Percentiles rank a stretch among this genome's conserved stretches.
phyloP scores from a whole-genome alignment of 2,888 invertebrate species.

The Choreutis nemorana region DNA sequence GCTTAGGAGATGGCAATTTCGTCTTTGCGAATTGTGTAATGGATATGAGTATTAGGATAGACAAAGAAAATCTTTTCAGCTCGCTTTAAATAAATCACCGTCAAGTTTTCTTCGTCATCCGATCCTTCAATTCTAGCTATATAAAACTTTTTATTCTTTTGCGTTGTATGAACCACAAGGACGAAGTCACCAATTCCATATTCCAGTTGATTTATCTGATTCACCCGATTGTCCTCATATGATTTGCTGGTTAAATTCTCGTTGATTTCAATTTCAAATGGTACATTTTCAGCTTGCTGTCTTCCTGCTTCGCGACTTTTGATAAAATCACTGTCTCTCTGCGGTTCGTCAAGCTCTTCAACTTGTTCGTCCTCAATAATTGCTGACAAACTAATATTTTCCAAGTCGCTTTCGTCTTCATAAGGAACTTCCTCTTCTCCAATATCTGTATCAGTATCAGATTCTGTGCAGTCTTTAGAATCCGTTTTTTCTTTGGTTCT shows the following conservation, averaged over 20 bases:
- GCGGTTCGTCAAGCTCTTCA: neutral
- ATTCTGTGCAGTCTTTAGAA: too few relatives aligned
- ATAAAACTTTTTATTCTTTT: neutral
- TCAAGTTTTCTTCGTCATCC: conserved; percentile 1
- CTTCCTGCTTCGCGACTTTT: neutral
- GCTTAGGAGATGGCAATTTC: conserved; percentile 1
- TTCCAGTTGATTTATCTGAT: neutral
- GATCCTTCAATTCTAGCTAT: conserved; percentile 1
- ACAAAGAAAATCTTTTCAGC: conserved; percentile 1
- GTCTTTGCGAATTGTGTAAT: neutral
- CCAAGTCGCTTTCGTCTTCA: conserved; percentile 1
- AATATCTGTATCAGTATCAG: neutral
- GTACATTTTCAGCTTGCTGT: neutral
- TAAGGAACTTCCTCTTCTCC: neutral
- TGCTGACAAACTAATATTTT: conserved; percentile 1
- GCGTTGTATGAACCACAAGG: neutral
- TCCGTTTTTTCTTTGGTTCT: too few relatives aligned
- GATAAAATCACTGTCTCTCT: neutral
- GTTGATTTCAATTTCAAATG: neutral
- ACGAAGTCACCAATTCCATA: neutral
- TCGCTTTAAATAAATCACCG: conserved; percentile 1
- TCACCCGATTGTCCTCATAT: neutral
- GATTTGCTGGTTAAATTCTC: neutral
- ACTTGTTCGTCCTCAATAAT: neutral
- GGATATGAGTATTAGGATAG: conserved; percentile 1